Evolutionary conservation across 2,113 vertebrate genomes (phyloP), one percentile per base, ranked within the genome.

Genomic region (Oryzias melastigma): DNA sequence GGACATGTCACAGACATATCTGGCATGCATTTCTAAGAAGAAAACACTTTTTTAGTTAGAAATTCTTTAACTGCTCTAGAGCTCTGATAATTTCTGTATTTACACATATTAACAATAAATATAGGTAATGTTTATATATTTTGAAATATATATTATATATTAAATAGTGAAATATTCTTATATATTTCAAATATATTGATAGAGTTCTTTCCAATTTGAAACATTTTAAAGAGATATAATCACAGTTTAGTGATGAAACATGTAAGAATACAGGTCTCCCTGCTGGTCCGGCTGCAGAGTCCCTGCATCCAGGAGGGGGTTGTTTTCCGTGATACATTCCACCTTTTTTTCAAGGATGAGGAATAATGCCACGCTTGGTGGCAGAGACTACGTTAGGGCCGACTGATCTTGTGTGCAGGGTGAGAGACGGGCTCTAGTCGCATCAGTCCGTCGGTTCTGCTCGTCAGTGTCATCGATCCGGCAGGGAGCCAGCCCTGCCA

Each of bases 61-160:
- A 87, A 88, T 71, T 83, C 83, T 85, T 81, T 63, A 85, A 83
- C 77, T 69, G 68, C 64, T 84, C 78, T 90, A 88, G 85, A 89
- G 78, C 83, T 88, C 84, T 88, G 84, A 86, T 85, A 64, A 87
- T 74, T 87, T 88, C 84, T 68, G 73, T 87, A 88, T 90, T 71
- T 91, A 91, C 88, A 92, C 88, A 89, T 89, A 89, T 92, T 85
- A 91, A 90, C 85, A 92, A 92, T 92, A 92, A 92, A 92, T 92
- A 92, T 89, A 88, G 79, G 79, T 87, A 75, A 84, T 80, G 73
- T 85, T 76, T 84, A 86, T 88, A 85, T 88, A 88, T 86, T 82
- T 83, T 88, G 79, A 90, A 87, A 90, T 89, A 87, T 91, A 88
- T 84, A 82, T 91, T 80, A 75, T 79, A 81, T 88, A 85, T 86